phyloP scores from a whole-genome alignment of 2,888 invertebrate genomes.

The Pyralis farinalis region DNA sequence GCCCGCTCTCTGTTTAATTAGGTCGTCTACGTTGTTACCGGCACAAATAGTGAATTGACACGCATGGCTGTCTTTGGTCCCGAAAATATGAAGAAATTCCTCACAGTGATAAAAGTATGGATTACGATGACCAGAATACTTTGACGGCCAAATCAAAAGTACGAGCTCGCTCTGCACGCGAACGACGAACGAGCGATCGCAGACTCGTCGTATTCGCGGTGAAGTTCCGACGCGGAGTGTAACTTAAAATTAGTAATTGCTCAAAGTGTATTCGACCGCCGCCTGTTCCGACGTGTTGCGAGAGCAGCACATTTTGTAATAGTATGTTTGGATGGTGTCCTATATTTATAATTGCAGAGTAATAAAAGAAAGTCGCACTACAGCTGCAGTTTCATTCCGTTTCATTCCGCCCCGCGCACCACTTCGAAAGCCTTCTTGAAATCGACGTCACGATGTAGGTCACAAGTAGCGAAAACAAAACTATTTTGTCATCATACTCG shows the following conservation, averaged over 20 bases:
- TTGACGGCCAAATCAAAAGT: background rate
- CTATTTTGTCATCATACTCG: too few relatives aligned
- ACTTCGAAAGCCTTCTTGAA: too few relatives aligned
- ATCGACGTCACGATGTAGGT: too few relatives aligned
- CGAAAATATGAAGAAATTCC: background rate
- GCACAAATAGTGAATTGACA: too few relatives aligned
- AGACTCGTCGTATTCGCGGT: too few relatives aligned
- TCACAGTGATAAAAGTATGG: background rate
- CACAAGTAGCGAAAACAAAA: too few relatives aligned
- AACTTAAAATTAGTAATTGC: constrained; percentile 53
- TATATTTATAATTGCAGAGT: constrained; percentile 59
- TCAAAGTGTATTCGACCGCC: constrained; percentile 57
- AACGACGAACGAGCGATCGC: too few relatives aligned
- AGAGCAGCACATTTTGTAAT: constrained; percentile 44
- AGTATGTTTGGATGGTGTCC: constrained; percentile 54
- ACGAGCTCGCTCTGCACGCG: too few relatives aligned
- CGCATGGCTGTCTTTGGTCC: too few relatives aligned
- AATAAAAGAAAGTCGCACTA: constrained; percentile 64
- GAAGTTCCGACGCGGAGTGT: too few relatives aligned
- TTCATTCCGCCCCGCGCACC: too few relatives aligned
- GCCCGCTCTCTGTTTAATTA: background rate
- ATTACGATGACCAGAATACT: background rate
- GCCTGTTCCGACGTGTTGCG: constrained; percentile 45
- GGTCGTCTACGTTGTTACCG: too few relatives aligned
- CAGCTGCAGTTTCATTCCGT: background rate